Base-by-base conservation (phyloP, 2,113 vertebrate species). In the Pollachius pollachius region DNA sequence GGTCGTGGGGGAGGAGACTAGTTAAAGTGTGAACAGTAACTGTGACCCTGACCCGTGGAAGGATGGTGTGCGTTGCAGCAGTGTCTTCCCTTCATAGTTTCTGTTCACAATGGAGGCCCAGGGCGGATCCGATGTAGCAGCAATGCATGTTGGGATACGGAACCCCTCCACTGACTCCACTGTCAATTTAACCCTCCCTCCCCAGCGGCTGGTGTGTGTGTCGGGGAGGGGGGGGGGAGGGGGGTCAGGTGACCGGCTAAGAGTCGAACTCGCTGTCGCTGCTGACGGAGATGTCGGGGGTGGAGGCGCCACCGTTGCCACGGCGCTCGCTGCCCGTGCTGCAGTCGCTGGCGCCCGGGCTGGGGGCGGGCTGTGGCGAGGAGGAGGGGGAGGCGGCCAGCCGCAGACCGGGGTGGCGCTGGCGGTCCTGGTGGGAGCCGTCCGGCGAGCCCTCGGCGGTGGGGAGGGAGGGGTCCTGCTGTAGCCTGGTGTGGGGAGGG, bases 201-300 rank as follows among this genome's bases (percentile, higher is more conserved):
- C 23, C 23, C 23, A 23, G 37, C 11, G 37, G 37, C 2, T 41
- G 5, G 37, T 6, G 37, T 41, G 37, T 6, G 37, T 6, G 37
- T 6, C 37, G 37, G 37, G 37, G 37, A 41, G 34, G 34, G 34
- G n/a, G n/a, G n/a, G n/a, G n/a, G n/a, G n/a, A n/a, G n/a, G n/a
- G n/a, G n/a, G n/a, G 6, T 6, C 11, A 41, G 37, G 37, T 41
- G 37, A 41, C 37, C 37, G 37, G 37, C 37, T 41, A 94, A 1
- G 90, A 73, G 76, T 93, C 92, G 0, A 91, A 94, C 80, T 94
- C 92, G 71, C 91, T 92, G 88, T 93, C 92, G 6, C 92, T 93
- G 86, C 91, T 92, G 78, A 92, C 85, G 0, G 92, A 93, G 79
- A 93, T 93, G 21, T 94, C 91, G 0, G 90, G 90, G 1, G 90